Conservation (phyloP, 2,113 vertebrate species). For the Psophia crepitans region DNA sequence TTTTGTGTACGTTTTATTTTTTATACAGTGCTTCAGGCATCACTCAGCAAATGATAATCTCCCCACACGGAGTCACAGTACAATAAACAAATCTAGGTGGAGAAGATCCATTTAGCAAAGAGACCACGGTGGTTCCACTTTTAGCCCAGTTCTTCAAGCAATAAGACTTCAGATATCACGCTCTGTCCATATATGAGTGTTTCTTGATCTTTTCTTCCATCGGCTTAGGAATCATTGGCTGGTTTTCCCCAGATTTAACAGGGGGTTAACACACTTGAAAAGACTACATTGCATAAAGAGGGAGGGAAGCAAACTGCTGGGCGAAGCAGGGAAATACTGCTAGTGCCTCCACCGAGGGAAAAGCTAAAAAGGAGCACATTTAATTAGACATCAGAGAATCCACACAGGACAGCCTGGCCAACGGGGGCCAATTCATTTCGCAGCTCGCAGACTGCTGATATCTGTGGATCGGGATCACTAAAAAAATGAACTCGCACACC, state of each 20-base stretch:
- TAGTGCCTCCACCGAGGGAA: neutral
- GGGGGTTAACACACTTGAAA: neutral
- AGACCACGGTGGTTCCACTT: neutral
- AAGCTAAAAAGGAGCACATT: neutral
- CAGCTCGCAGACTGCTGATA: neutral
- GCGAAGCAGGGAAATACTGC: neutral
- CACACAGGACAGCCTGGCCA: neutral
- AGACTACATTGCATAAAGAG: neutral
- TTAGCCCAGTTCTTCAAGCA: neutral
- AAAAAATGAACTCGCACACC: neutral
- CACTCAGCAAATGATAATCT: constrained; percentile 44
- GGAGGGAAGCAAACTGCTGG: neutral
- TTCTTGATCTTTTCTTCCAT: neutral
- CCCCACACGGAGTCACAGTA: neutral
- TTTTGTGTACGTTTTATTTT: constrained; percentile 9
- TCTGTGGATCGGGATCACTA: fast-evolving
- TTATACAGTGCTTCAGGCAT: constrained; percentile 23
- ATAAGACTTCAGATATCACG: neutral
- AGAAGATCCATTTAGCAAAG: constrained; percentile 8
- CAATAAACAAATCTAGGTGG: constrained; percentile 10
- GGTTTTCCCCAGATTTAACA: neutral
- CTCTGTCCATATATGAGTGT: neutral
- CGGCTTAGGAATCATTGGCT: neutral
- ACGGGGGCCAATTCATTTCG: neutral
- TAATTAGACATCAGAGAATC: neutral